Evolutionary conservation across 2,888 invertebrate species (phyloP).

Genomic region (Tenodera sinensis): DNA sequence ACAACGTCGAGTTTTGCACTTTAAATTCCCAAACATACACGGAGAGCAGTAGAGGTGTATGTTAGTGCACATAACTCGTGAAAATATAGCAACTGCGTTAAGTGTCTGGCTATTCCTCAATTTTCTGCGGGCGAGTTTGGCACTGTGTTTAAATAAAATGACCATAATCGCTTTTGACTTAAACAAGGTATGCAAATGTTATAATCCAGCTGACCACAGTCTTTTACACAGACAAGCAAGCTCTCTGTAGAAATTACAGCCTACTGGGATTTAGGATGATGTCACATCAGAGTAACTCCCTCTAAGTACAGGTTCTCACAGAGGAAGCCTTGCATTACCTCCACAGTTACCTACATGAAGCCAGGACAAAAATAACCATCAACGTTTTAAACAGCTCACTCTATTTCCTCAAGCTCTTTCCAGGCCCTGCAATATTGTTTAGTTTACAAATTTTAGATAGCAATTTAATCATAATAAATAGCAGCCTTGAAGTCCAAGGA

Average conservation of each 20-base stretch:
- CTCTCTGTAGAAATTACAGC: not conserved
- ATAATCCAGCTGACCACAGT: not conserved
- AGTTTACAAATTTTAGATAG: not conserved
- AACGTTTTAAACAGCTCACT: not conserved
- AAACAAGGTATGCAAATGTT: not conserved
- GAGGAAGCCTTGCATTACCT: not conserved
- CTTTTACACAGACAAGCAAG: not conserved
- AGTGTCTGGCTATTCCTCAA: not conserved
- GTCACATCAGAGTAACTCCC: not conserved
- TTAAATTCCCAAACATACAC: too few relatives aligned
- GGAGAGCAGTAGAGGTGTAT: not conserved
- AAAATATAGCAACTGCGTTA: not conserved
- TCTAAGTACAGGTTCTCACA: not conserved
- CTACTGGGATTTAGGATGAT: not conserved
- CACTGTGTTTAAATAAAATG: not conserved
- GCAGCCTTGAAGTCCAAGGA: not conserved
- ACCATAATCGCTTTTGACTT: not conserved
- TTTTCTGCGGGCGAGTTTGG: not conserved
- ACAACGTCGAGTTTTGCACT: too few relatives aligned
- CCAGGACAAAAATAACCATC: not conserved
- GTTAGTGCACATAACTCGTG: not conserved
- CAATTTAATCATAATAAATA: not conserved
- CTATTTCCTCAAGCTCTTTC: not conserved
- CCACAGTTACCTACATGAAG: not conserved
- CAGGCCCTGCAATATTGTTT: not conserved